Conservation (phyloP, 2,113 vertebrate species). For the Chauna torquata region DNA sequence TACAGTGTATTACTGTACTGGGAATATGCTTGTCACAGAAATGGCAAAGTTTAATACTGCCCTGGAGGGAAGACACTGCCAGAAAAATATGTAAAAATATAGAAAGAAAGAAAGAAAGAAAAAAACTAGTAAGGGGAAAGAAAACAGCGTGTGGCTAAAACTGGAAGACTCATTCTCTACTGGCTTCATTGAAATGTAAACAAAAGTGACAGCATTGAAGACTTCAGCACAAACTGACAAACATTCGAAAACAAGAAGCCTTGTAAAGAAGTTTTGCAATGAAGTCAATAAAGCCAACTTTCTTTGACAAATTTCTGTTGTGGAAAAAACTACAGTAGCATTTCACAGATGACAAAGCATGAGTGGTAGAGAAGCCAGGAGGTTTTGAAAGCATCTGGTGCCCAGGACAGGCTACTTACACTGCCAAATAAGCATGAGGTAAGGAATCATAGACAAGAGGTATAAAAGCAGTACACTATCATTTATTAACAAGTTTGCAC, state of each 20-base stretch:
- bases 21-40: background rate
- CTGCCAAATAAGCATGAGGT: background rate
- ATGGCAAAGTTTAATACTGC: background rate
- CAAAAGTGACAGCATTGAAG: background rate
- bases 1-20: background rate
- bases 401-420: background rate
- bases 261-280: background rate
- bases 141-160: background rate
- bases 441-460: background rate
- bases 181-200: background rate
- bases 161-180: background rate
- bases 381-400: background rate
- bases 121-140: background rate
- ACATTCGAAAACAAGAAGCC: background rate
- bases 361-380: background rate
- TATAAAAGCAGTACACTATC: background rate
- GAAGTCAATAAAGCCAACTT: background rate
- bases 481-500: background rate
- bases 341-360: background rate
- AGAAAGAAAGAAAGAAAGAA: accelerated
- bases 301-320: background rate
- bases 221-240: background rate
- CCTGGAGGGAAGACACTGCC: background rate
- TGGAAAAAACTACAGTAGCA: background rate
- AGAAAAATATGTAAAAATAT: background rate